Conservation (phyloP, 2,888 invertebrate species). For the Pseudoips prasinana region DNA sequence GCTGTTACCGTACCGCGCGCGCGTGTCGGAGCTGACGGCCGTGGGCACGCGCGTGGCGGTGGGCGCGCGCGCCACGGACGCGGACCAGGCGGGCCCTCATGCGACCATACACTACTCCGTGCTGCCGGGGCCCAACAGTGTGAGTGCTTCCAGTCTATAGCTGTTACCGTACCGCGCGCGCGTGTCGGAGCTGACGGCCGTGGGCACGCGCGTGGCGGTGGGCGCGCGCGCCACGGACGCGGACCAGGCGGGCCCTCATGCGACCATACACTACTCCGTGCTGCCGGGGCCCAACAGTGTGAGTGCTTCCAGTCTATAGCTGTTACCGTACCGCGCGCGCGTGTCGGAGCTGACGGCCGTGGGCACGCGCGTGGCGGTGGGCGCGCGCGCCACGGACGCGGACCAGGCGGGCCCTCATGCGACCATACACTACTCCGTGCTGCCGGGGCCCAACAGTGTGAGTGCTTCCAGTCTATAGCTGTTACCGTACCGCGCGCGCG, state of each 20-base stretch:
- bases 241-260: constrained; percentile 94
- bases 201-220: constrained; percentile 87
- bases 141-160: too few species aligned
- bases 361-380: constrained; percentile 88
- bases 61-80: constrained; percentile 89
- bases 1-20: constrained; percentile 91
- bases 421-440: constrained; percentile 91
- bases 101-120: constrained; percentile 93
- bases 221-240: constrained; percentile 90
- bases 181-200: constrained; percentile 90
- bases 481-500: constrained; percentile 91
- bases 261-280: constrained; percentile 92
- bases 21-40: constrained; percentile 91
- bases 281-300: constrained; percentile 89
- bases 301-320: too few species aligned
- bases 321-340: constrained; percentile 91
- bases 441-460: constrained; percentile 89
- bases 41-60: constrained; percentile 88
- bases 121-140: constrained; percentile 88
- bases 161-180: constrained; percentile 92
- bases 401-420: constrained; percentile 95
- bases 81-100: constrained; percentile 94
- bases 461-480: too few species aligned
- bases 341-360: constrained; percentile 90
- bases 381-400: constrained; percentile 89